phyloP scores from a whole-genome alignment of 2,888 invertebrate species.

The Idaea aversata region DNA sequence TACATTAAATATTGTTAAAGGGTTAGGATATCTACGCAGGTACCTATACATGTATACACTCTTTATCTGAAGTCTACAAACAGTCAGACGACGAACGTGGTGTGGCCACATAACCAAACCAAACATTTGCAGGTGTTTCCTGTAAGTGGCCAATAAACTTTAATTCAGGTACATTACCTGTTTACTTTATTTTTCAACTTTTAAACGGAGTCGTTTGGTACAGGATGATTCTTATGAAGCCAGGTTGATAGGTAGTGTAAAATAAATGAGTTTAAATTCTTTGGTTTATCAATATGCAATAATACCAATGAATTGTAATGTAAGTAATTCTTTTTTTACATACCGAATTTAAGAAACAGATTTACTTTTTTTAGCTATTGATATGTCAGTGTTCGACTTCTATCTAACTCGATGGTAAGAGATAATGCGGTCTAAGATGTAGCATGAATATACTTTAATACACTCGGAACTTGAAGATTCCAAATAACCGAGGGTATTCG shows the following conservation, averaged over 20 bases:
- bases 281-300: neutral
- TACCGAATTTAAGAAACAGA: too few relatives aligned
- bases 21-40: neutral
- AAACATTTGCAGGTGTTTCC: conserved; percentile 55
- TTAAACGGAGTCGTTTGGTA: conserved; percentile 32
- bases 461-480: too few relatives aligned
- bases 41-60: neutral
- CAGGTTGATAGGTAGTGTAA: too few relatives aligned
- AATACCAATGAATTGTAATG: too few relatives aligned
- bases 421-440: too few relatives aligned
- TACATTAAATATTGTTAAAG: neutral
- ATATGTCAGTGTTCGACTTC: too few relatives aligned
- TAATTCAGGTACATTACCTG: conserved; percentile 48
- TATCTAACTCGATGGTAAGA: too few relatives aligned
- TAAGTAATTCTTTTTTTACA: too few relatives aligned
- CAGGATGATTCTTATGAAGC: conserved; percentile 30
- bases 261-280: neutral
- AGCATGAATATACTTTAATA: too few relatives aligned
- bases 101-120: conserved; percentile 10
- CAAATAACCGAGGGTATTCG: too few relatives aligned
- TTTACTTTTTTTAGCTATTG: too few relatives aligned
- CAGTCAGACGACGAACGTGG: neutral
- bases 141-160: conserved; percentile 59
- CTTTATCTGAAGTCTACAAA: neutral
- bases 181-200: conserved; percentile 48